These are phyloP conservation scores for Dromaius novaehollandiae DNA, from an alignment of 2,113 vertebrate species.

Conservation along the genomic window DNA sequence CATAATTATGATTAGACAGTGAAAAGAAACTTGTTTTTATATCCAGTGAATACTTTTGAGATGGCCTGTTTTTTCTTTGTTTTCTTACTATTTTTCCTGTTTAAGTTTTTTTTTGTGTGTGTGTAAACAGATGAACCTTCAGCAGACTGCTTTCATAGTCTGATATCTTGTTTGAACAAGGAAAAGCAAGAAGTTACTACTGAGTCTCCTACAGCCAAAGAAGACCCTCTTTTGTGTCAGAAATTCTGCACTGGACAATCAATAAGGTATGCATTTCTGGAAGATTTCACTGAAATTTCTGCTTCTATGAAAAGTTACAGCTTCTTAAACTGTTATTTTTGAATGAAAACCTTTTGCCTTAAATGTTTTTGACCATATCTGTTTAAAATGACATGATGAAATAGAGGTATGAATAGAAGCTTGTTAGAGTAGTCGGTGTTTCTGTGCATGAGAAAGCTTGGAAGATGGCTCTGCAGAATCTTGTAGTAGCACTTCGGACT, in stretches of 20 bases:
- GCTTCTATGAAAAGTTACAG: not conserved
- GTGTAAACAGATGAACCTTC: not conserved
- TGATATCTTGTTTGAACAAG: not conserved
- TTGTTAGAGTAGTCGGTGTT: not conserved
- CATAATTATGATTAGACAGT: not conserved
- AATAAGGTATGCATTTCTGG: no score
- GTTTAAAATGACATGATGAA: not conserved
- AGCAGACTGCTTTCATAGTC: not conserved
- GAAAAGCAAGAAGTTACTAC: not conserved
- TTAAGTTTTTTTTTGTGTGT: not conserved
- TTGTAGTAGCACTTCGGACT: not conserved
- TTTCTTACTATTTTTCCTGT: not conserved
- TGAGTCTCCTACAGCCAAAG: not conserved
- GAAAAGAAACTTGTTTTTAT: not conserved
- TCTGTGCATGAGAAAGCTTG: not conserved
- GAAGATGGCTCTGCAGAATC: not conserved
- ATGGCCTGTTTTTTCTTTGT: accelerated
- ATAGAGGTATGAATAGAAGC: not conserved
- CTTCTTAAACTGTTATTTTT: not conserved
- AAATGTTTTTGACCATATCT: not conserved
- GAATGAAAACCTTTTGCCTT: not conserved
- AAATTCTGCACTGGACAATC: not conserved
- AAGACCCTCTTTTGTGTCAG: not conserved
- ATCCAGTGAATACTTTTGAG: not conserved
- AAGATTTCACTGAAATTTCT: not conserved